Percentiles rank a stretch among this genome's conserved stretches.
Evolutionary conservation across 2,113 vertebrate species (phyloP).

Genomic region (Pontoporia blainvillei): DNA sequence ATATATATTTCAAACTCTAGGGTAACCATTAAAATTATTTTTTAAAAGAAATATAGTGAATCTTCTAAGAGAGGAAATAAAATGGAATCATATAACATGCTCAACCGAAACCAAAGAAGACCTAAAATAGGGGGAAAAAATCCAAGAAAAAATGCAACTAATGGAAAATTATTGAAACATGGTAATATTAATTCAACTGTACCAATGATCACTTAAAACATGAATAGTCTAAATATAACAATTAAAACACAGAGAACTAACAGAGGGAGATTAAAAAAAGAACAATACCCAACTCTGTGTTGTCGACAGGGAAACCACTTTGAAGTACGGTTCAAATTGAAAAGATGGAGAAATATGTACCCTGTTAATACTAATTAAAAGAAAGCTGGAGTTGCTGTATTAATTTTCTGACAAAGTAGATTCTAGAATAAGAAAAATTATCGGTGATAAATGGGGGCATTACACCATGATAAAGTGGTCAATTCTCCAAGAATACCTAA

Average conservation of each 20-base stretch:
- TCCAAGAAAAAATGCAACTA: neutral
- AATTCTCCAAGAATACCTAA: neutral
- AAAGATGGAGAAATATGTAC: neutral
- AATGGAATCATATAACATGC: neutral
- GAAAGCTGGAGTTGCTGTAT: neutral
- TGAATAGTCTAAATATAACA: neutral
- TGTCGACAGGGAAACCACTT: neutral
- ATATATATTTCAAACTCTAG: neutral
- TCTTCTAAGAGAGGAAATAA: neutral
- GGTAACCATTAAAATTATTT: neutral
- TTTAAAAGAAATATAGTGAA: neutral
- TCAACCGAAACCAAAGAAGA: neutral
- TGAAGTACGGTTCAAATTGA: neutral
- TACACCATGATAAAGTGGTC: neutral
- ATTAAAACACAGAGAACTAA: neutral
- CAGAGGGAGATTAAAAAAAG: neutral
- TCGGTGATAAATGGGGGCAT: neutral
- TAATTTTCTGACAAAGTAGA: neutral
- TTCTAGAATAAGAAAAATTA: neutral
- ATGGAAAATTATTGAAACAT: neutral
- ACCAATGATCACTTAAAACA: neutral
- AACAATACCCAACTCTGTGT: neutral
- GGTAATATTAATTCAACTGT: neutral
- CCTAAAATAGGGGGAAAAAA: neutral
- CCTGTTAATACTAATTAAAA: neutral